Percentiles rank a stretch among this genome's conserved stretches.
phyloP scores from a whole-genome alignment of 2,888 invertebrate genomes.

The Pachymerium ferrugineum region DNA sequence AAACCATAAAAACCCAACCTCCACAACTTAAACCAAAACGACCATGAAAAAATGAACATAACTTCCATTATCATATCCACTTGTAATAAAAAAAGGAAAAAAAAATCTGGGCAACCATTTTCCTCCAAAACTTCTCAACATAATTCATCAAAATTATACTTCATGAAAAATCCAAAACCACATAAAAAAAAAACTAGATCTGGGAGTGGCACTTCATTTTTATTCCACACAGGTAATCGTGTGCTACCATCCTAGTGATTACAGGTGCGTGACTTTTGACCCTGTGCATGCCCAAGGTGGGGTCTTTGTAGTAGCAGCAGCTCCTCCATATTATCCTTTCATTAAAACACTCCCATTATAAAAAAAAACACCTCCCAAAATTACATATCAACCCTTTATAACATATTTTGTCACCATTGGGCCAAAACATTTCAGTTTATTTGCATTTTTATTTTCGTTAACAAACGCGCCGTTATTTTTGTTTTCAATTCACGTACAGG shows the following conservation, averaged over 20 bases:
- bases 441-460: too few relatives aligned
- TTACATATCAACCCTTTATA: not conserved
- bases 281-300: not conserved
- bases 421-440: too few relatives aligned
- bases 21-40: too few relatives aligned
- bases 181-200: not conserved
- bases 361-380: not conserved
- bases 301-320: not conserved
- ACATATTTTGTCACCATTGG: not conserved
- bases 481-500: constrained; percentile 4
- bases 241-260: not conserved
- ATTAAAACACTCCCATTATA: too few relatives aligned
- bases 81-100: too few relatives aligned
- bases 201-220: not conserved
- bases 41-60: too few relatives aligned
- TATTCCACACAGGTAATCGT: not conserved
- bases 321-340: not conserved
- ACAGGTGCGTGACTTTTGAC: not conserved
- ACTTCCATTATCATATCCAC: too few relatives aligned
- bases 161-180: not conserved
- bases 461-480: not conserved
- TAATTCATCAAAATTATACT: not conserved
- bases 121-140: not conserved
- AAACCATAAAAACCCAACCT: too few relatives aligned
- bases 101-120: too few relatives aligned